A percentile compares a stretch with the other conserved stretches of the same genome.
These are phyloP conservation scores for Mus spretus DNA, from an alignment of 2,797 vertebrate genomes.

Conservation along the genomic window DNA sequence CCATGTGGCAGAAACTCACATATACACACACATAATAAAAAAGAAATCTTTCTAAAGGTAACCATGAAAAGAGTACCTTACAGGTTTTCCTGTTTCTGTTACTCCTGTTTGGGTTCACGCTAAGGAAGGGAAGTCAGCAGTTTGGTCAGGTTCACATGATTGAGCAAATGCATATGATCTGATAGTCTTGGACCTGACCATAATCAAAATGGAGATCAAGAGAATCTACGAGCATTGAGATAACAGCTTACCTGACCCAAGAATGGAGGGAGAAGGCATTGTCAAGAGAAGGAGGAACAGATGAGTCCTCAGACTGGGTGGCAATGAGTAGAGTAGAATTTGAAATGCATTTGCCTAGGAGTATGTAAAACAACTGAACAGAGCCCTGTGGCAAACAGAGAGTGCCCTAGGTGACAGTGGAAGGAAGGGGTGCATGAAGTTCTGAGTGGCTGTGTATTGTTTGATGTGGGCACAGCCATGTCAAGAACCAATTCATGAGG, in stretches of 20 bases:
- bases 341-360: background rate
- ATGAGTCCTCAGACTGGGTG: slow-evolving; percentile 24
- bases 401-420: background rate
- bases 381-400: no score
- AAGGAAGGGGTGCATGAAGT: background rate
- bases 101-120: slow-evolving; percentile 20
- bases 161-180: slow-evolving; percentile 47
- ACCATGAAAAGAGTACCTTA: background rate
- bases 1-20: background rate
- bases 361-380: background rate
- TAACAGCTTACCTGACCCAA: background rate
- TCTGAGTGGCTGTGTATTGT: background rate
- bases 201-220: background rate
- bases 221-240: background rate
- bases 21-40: background rate
- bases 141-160: slow-evolving; percentile 46
- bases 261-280: background rate
- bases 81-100: slow-evolving; percentile 38
- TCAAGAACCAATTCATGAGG: background rate
- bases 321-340: background rate
- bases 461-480: background rate
- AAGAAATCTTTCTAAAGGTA: background rate
- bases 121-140: slow-evolving; percentile 17
- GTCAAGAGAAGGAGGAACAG: background rate
- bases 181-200: background rate